phyloP scores from a whole-genome alignment of 2,113 vertebrate species.

The Tragelaphus strepsiceros region DNA sequence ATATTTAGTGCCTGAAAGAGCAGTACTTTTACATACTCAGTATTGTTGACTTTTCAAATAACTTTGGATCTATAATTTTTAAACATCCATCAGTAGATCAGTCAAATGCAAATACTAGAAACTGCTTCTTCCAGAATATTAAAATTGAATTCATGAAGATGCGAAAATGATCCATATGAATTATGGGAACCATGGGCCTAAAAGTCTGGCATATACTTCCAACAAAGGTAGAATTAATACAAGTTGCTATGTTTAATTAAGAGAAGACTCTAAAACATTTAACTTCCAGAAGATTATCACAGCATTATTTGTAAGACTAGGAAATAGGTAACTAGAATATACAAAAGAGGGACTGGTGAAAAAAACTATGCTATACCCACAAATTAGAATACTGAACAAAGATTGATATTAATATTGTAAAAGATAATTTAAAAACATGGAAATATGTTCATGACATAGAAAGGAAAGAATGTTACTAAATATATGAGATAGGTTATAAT shows the following conservation, averaged over 20 bases:
- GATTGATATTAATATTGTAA: conserved; percentile 4
- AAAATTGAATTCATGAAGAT: conserved; percentile 24
- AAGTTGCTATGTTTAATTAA: conserved; percentile 29
- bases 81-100: background rate
- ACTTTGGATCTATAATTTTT: conserved; percentile 16
- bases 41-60: background rate
- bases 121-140: background rate
- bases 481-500: background rate
- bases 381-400: background rate
- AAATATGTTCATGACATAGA: background rate
- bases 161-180: background rate
- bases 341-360: background rate
- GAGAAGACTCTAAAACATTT: background rate
- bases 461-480: conserved; percentile 8
- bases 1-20: background rate
- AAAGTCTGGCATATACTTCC: background rate
- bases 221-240: background rate
- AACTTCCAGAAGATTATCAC: background rate
- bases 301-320: background rate
- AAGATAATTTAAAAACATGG: background rate
- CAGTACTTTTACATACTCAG: background rate
- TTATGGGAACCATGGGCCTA: background rate
- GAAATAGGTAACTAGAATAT: background rate
- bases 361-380: background rate
- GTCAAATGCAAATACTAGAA: conserved; percentile 17